Evolutionary conservation across 2,888 invertebrate genomes (phyloP), one percentile per base, ranked within the genome.

Genomic region (Idaea straminata): DNA sequence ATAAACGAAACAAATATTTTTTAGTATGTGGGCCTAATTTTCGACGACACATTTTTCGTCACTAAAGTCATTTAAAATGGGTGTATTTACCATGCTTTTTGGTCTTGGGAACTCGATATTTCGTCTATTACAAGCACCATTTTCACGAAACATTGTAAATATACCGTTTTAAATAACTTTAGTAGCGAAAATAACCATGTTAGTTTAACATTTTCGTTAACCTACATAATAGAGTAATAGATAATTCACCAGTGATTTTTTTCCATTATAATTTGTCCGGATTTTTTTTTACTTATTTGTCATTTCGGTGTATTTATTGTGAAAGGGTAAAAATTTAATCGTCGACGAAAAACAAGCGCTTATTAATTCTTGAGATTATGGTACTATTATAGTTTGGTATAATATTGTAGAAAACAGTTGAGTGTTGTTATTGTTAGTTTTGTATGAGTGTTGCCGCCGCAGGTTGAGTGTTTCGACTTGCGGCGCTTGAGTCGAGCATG

Each of bases 11-110:
- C 70, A 70, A 74, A 77, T 74, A 77, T 82, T 82, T 81, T 84
- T 77, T 83, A 78, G 78, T 76, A 76, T 79, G 75, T 78, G 75
- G 86, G 87, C 86, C 87, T 87, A 87, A 84, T 61, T 35, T 60
- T 60, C 58, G 25, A 57, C 15, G 47, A 47, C 47, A 47, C 47
- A 7, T 7, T 47, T 47, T 36, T 47, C 7, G 47, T 47, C 13
- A 47, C 7, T 47, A 7, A 25, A 25, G 25, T 25, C 4, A 36
- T 36, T 3, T 36, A 36, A 13, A 47, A 7, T 7, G 7, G 7
- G 10, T 38, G 38, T 38, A 38, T 38, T n/a, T n/a, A n/a, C n/a
- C n/a, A n/a, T n/a, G n/a, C n/a, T n/a, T n/a, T n/a, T n/a, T n/a
- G n/a, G n/a, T n/a, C n/a, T n/a, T n/a, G n/a, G 25, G 25, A 25